phyloP scores from a whole-genome alignment of 2,888 invertebrate genomes.

The Yponomeuta plumbellus region DNA sequence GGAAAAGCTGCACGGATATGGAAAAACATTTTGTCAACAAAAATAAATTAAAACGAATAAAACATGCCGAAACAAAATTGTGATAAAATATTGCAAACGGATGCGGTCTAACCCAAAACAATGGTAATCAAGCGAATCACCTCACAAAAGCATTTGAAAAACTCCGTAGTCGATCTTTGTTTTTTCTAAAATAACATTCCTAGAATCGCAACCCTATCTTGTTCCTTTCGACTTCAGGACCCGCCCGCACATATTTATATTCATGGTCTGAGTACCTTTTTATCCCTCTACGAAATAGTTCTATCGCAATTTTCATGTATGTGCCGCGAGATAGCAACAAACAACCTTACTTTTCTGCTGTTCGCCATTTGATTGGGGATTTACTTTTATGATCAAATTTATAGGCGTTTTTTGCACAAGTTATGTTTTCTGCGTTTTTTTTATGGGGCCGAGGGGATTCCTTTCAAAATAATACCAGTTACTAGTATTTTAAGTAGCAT shows the following conservation, averaged over 20 bases:
- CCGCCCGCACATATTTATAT: constrained; percentile 52
- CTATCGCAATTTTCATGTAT: constrained; percentile 56
- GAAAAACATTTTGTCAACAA: background rate
- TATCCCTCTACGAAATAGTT: constrained; percentile 59
- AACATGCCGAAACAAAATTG: background rate
- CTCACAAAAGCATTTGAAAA: background rate
- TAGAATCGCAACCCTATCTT: background rate
- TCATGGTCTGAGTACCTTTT: constrained; percentile 60
- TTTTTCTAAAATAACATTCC: background rate
- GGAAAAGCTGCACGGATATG: background rate
- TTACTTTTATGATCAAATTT: constrained; percentile 73
- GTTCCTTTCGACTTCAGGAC: background rate
- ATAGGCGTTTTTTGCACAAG: constrained; percentile 53
- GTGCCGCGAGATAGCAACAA: constrained; percentile 62
- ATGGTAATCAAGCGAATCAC: background rate
- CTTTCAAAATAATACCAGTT: constrained; percentile 36
- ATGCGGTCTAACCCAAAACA: background rate
- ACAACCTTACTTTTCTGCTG: constrained; percentile 68
- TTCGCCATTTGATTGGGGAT: constrained; percentile 72
- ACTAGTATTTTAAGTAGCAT: too few relatives aligned
- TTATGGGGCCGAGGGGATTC: constrained; percentile 24
- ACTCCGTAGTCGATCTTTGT: background rate
- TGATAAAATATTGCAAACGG: background rate
- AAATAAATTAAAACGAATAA: background rate
- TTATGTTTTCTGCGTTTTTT: constrained; percentile 45